Base-by-base conservation (phyloP, 2,113 vertebrate genomes). In the Hyaena hyaena region DNA sequence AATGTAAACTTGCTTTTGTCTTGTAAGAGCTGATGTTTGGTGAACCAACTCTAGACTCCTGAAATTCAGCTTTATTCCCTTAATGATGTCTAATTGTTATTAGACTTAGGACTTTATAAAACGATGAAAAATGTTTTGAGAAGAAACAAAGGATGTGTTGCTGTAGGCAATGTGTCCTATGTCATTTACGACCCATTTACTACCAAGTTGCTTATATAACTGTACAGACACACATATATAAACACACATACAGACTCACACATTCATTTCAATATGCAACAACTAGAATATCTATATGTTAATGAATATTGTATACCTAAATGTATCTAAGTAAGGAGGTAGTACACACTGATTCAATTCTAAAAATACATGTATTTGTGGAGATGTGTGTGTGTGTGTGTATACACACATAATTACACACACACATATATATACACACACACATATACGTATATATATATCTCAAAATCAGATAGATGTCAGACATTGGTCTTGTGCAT, bases 121-220 rank as follows among this genome's bases (percentile, higher is more conserved):
- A 48, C 58, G 53, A 19, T 94, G n/a, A 33, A 69, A 93, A 81
- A 45, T 31, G 19, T 73, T 24, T 77, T 93, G 76, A 23, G 68
- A 92, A 69, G 91, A 87, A n/a, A 17, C 61, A 79, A 76, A 39
- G 11, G 31, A 4, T 53, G 6, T 43, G 19, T 74, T 90, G 53
- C 12, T 55, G 5, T n/a, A 74, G 66, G n/a, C 17, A 65, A 4
- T 33, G 48, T 10, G 26, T 15, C 87, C 11, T 58, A 14, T 1
- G 10, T 48, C 33, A 28, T 45, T 82, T 14, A 24, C 53, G 28
- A 28, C 19, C 10, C 21, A 23, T 61, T 61, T 61, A 61, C 58
- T 35, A 28, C 19, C 9, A 14, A 50, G 31, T 19, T 39, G 35
- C 17, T 82, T 31, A 14, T 31, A 4, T 33, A 23, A 73, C 15